phyloP scores from a whole-genome alignment of 1,140 invertebrate genomes.

The Bombyx mori region ASM3026992v2 NC_085114.1:16037501-16038000 shows the following conservation, averaged over 20 bases:
- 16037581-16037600: conserved; percentile 69
- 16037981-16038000: conserved; percentile 9
- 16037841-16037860: conserved; percentile 50
- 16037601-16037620: conserved; percentile 78
- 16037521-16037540: conserved; percentile 82
- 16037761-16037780: conserved; percentile 69
- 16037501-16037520: conserved; percentile 71
- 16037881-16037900: conserved; percentile 79
- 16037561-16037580: conserved; percentile 73
- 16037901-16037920: conserved; percentile 80
- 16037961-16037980: conserved; percentile 70
- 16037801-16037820: conserved; percentile 66
- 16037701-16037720: conserved; percentile 79
- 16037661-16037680: conserved; percentile 70
- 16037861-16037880: conserved; percentile 76
- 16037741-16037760: conserved; percentile 84
- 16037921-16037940: conserved; percentile 78
- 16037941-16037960: conserved; percentile 83
- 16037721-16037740: conserved; percentile 75
- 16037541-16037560: conserved; percentile 80
- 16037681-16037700: conserved; percentile 80
- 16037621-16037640: conserved; percentile 57
- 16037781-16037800: conserved; percentile 39
- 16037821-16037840: conserved; percentile 77
- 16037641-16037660: conserved; percentile 12